These are phyloP conservation scores for Torymus auratus DNA, from an alignment of 2,888 invertebrate species.

Conservation along the genomic window DNA sequence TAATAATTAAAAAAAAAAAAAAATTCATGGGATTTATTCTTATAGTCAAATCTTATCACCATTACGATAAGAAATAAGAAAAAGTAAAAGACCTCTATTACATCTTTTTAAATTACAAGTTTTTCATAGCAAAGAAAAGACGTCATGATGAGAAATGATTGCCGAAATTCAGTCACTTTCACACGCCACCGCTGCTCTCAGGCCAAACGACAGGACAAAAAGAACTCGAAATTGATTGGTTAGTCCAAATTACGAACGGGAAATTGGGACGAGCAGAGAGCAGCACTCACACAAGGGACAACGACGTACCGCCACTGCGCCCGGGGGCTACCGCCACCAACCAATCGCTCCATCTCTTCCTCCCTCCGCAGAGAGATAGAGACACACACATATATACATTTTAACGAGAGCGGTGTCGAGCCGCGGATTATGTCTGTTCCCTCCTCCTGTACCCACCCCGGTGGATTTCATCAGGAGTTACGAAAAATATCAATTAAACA, in stretches of 20 bases:
- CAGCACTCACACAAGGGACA: neutral
- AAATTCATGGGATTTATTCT: no score
- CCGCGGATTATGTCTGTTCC: constrained; percentile 72
- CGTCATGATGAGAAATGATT: no score
- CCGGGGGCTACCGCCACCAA: neutral
- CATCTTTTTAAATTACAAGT: no score
- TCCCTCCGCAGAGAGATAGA: constrained; percentile 38
- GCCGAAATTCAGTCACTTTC: no score
- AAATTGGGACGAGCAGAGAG: constrained; percentile 10
- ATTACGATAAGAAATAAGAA: no score
- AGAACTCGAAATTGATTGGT: constrained; percentile 31
- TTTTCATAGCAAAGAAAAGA: no score
- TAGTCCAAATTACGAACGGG: constrained; percentile 24
- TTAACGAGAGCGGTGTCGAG: constrained; percentile 72
- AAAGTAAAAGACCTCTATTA: no score
- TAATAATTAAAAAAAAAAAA: no score
- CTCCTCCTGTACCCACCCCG: constrained; percentile 57
- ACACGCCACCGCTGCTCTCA: no score
- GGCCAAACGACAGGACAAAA: neutral
- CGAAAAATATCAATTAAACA: constrained; percentile 77
- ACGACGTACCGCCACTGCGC: neutral
- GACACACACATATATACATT: constrained; percentile 64
- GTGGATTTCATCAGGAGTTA: constrained; percentile 72
- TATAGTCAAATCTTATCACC: no score
- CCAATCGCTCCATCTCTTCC: constrained; percentile 41